Percentiles rank a stretch among this genome's conserved stretches.
phyloP scores from a whole-genome alignment of 2,113 vertebrate genomes.

The Hyaena hyaena region DNA sequence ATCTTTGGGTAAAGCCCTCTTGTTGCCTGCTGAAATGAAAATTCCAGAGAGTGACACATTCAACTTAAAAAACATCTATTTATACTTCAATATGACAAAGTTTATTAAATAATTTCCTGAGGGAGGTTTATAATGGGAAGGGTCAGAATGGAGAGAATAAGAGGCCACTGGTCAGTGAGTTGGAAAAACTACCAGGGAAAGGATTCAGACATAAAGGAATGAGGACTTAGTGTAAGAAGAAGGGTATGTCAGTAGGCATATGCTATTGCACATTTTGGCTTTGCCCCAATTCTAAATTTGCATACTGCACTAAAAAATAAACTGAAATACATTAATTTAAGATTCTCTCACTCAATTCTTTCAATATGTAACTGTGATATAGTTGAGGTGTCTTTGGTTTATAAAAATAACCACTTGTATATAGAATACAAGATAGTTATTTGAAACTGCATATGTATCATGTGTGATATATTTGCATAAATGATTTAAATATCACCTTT shows the following conservation, averaged over 20 bases:
- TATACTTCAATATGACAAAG: neutral
- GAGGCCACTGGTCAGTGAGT: neutral
- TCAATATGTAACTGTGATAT: conserved; percentile 45
- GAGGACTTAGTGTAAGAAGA: neutral
- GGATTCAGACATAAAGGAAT: neutral
- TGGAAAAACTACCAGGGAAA: neutral
- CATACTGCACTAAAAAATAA: conserved; percentile 9
- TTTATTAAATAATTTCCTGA: neutral
- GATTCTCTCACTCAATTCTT: conserved; percentile 36
- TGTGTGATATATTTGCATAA: neutral
- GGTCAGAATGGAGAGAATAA: neutral
- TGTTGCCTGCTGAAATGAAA: neutral
- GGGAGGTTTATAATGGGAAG: neutral
- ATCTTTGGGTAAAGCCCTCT: neutral
- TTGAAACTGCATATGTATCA: conserved; percentile 20
- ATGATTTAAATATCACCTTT: conserved; percentile 8
- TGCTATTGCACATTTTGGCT: neutral
- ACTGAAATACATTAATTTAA: conserved; percentile 19
- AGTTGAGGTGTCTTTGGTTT: conserved; percentile 22
- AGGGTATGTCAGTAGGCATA: neutral
- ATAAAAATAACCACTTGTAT: conserved; percentile 49
- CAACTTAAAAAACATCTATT: neutral
- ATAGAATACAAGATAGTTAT: neutral
- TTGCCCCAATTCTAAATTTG: conserved; percentile 41
- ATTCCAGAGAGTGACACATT: neutral